phyloP scores from a whole-genome alignment of 2,888 invertebrate species.

The Ellobium chinense region DNA sequence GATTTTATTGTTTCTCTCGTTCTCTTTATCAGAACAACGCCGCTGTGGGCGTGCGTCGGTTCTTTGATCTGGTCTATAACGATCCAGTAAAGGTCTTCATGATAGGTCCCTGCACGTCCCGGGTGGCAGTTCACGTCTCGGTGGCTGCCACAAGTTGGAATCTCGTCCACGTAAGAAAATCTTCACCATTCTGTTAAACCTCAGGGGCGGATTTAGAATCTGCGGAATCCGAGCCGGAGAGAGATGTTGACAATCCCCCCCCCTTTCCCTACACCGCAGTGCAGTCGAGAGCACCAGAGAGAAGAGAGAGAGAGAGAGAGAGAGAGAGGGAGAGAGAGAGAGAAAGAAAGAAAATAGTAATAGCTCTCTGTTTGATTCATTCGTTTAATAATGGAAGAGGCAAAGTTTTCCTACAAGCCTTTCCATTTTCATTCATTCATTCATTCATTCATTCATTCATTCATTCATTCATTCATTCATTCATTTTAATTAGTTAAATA shows the following conservation, averaged over 20 bases:
- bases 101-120: slow-evolving; percentile 38
- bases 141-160: slow-evolving; percentile 46
- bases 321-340: neutral
- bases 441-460: neutral
- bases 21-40: slow-evolving; percentile 24
- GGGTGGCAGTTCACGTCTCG: slow-evolving; percentile 29
- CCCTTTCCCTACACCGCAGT: too few relatives aligned
- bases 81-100: slow-evolving; percentile 29
- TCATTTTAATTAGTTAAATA: neutral
- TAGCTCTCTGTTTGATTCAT: neutral
- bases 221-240: too few relatives aligned
- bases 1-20: too few relatives aligned
- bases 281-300: too few relatives aligned
- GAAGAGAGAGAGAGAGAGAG: too few relatives aligned
- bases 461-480: neutral
- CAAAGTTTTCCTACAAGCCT: too few relatives aligned
- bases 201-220: neutral
- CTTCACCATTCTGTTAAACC: neutral
- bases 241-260: too few relatives aligned
- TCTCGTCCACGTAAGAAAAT: slow-evolving; percentile 37
- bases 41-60: slow-evolving; percentile 11
- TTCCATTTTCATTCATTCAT: neutral
- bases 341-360: neutral
- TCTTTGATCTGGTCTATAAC: slow-evolving; percentile 38
- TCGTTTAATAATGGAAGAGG: too few relatives aligned